Evolutionary conservation across 2,888 invertebrate genomes (phyloP).

Genomic region (Schrankia costaestrigalis): DNA sequence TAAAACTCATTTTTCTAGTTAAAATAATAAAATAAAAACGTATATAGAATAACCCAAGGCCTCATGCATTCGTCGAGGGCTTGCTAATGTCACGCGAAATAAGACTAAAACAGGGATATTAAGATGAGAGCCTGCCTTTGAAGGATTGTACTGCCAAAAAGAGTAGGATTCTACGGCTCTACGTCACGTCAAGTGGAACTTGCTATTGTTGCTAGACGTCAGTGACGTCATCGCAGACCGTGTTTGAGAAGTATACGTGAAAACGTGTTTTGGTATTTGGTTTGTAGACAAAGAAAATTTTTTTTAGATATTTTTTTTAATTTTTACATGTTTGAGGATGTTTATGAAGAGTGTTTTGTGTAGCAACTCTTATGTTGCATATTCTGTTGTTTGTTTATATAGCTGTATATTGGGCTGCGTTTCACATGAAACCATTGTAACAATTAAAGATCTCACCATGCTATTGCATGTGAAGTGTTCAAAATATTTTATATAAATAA

Average conservation of each 20-base stretch:
- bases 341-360: no score
- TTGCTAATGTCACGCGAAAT: constrained; percentile 72
- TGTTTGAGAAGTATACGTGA: constrained; percentile 22
- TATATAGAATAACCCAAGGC: constrained; percentile 31
- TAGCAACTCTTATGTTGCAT: no score
- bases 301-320: constrained; percentile 2
- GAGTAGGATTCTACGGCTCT: constrained; percentile 61
- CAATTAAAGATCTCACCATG: no score
- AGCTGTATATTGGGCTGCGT: no score
- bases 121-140: constrained; percentile 73
- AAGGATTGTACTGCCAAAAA: constrained; percentile 63
- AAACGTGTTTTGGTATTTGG: constrained; percentile 24
- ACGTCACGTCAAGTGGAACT: constrained; percentile 37
- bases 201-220: constrained; percentile 27
- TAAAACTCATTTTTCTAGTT: no score
- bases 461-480: no score
- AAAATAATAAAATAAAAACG: background rate
- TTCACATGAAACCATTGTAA: no score
- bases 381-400: no score
- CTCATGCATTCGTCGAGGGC: constrained; percentile 46
- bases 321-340: background rate
- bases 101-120: constrained; percentile 75
- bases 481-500: no score
- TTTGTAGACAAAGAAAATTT: constrained; percentile 10
- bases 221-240: constrained; percentile 19